phyloP scores from a whole-genome alignment of 2,113 vertebrate species.

The Ginglymostoma cirratum region DNA sequence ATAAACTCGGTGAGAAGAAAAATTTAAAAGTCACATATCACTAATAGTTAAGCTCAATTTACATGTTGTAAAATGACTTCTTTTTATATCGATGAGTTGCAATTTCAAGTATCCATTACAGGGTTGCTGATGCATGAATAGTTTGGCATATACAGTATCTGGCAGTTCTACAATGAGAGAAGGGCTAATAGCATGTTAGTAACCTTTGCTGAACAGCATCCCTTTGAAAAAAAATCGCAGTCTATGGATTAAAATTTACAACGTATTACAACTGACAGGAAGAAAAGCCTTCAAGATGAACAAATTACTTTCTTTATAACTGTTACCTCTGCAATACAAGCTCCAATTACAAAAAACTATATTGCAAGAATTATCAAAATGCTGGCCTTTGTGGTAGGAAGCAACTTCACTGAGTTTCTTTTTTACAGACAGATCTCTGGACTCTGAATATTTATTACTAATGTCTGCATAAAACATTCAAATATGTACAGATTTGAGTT shows the following conservation, averaged over 20 bases:
- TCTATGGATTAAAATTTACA: slow-evolving; percentile 16
- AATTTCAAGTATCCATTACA: slow-evolving; percentile 29
- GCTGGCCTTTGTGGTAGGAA: neutral
- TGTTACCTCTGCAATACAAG: neutral
- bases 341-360: neutral
- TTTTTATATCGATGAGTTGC: neutral
- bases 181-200: slow-evolving; percentile 32
- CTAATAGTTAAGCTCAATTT: slow-evolving; percentile 22
- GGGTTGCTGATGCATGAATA: slow-evolving; percentile 23
- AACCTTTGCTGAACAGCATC: slow-evolving; percentile 1
- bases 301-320: neutral
- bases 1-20: neutral
- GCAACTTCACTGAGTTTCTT: neutral
- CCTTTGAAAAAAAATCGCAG: slow-evolving; percentile 8
- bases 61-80: slow-evolving; percentile 24
- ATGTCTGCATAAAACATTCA: neutral
- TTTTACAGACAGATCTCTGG: neutral
- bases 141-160: neutral
- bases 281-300: neutral
- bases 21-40: slow-evolving; percentile 17
- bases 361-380: neutral
- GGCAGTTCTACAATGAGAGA: neutral
- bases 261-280: neutral
- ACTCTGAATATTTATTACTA: neutral
- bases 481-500: neutral